A percentile compares a stretch with the other conserved stretches of the same genome.
Evolutionary conservation across 1,140 invertebrate genomes (phyloP).

Genomic region (Zaprionus africanus): DNA sequence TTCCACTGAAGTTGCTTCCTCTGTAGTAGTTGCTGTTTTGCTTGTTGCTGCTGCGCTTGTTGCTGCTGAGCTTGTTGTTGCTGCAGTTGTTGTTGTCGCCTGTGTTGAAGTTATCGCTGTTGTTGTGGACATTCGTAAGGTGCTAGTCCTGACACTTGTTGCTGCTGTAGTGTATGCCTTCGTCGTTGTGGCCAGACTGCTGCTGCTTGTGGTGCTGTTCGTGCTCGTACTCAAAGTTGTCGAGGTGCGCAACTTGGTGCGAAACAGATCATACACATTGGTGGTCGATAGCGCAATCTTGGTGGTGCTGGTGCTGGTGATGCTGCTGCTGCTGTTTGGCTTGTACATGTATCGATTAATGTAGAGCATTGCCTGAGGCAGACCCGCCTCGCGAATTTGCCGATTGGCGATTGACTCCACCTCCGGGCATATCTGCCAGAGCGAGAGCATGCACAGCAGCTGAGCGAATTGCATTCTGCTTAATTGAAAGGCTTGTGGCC

Average conservation of each 20-base stretch:
- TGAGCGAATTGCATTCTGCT: slow-evolving; percentile 21
- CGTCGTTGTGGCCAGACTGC: not conserved
- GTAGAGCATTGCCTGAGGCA: not conserved
- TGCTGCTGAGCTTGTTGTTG: too few relatives aligned
- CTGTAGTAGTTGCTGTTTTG: not conserved
- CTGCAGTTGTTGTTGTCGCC: not conserved
- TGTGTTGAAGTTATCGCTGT: too few relatives aligned
- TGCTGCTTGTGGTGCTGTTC: not conserved
- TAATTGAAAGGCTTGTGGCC: not conserved
- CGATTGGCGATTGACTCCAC: not conserved
- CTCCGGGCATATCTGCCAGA: not conserved
- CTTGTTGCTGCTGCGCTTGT: not conserved
- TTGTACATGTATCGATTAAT: not conserved
- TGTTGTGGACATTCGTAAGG: too few relatives aligned
- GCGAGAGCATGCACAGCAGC: not conserved
- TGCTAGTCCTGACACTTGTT: too few relatives aligned
- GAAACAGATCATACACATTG: not conserved
- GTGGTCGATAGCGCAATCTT: not conserved
- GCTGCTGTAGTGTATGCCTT: too few relatives aligned
- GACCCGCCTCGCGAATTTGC: not conserved
- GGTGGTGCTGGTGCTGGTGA: not conserved
- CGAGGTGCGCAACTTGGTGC: not conserved
- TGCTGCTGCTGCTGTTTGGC: not conserved
- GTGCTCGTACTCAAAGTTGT: not conserved
- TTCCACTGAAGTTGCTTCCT: not conserved